These are phyloP conservation scores for Mactromeris polynyma DNA, from an alignment of 2,888 invertebrate species.

Conservation along the genomic window DNA sequence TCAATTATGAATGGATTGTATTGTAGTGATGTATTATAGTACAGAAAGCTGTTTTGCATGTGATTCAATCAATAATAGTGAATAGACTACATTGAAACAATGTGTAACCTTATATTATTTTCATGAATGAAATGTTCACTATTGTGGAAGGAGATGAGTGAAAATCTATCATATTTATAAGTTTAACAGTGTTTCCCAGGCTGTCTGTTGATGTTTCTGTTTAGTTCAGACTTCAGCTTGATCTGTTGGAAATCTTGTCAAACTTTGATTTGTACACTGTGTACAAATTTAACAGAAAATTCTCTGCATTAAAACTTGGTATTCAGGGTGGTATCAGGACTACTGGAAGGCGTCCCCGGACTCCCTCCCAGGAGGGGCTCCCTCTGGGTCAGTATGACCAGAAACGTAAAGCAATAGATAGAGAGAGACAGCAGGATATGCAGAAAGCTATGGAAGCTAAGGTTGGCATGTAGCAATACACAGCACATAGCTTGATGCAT, in stretches of 20 bases:
- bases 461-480: constrained; percentile 43
- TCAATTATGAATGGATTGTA: neutral
- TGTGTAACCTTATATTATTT: no score
- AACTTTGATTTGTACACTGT: neutral
- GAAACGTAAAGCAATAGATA: constrained; percentile 63
- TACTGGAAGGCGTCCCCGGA: constrained; percentile 44
- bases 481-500: neutral
- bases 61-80: no score
- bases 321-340: neutral
- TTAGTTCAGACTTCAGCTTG: no score
- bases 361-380: constrained; percentile 68
- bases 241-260: no score
- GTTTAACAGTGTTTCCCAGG: no score
- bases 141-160: no score
- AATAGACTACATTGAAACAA: no score
- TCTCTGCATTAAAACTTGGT: neutral
- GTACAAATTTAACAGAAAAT: neutral
- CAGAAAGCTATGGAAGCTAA: constrained; percentile 58
- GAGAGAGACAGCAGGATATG: constrained; percentile 67
- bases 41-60: neutral
- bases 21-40: neutral
- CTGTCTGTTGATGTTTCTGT: no score
- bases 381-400: constrained; percentile 80
- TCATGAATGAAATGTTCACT: no score
- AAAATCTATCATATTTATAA: no score